These are phyloP conservation scores for Caenorhabditis brenneri DNA, from an alignment of 1,140 invertebrate species.

Conservation along the genomic window DNA sequence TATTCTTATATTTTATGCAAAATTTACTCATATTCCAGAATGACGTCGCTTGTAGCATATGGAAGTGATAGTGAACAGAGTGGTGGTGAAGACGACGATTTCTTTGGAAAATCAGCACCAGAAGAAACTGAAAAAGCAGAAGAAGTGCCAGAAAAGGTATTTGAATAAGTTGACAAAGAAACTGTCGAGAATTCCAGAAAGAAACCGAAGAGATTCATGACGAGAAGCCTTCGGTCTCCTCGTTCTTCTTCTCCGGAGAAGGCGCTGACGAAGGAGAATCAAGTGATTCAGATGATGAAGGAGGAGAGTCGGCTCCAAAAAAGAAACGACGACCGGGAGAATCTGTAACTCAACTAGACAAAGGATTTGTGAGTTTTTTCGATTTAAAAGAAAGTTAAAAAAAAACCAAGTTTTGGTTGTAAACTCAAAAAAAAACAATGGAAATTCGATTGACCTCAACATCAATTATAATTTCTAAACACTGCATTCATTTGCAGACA, in stretches of 20 bases:
- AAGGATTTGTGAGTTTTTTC: not conserved
- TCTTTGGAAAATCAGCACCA: not conserved
- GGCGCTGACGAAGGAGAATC: not conserved
- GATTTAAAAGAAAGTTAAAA: not conserved
- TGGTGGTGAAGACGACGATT: not conserved
- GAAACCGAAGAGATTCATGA: not conserved
- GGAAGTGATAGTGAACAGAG: not conserved
- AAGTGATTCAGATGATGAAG: not conserved
- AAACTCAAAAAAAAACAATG: no score
- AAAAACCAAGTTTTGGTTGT: no score
- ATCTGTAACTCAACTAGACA: not conserved
- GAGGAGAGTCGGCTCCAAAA: not conserved
- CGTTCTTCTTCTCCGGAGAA: not conserved
- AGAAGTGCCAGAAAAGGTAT: not conserved
- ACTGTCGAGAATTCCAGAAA: not conserved
- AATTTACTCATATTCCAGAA: not conserved
- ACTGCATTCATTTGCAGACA: not conserved
- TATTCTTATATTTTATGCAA: not conserved
- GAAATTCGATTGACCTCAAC: no score
- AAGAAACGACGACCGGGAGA: slow-evolving; percentile 15
- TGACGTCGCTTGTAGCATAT: not conserved
- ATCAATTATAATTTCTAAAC: no score
- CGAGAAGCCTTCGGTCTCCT: not conserved
- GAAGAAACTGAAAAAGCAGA: not conserved
- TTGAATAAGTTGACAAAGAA: not conserved